These are phyloP conservation scores for Leptopilina boulardi DNA, from an alignment of 1,140 invertebrate species.

Conservation along the genomic window DNA sequence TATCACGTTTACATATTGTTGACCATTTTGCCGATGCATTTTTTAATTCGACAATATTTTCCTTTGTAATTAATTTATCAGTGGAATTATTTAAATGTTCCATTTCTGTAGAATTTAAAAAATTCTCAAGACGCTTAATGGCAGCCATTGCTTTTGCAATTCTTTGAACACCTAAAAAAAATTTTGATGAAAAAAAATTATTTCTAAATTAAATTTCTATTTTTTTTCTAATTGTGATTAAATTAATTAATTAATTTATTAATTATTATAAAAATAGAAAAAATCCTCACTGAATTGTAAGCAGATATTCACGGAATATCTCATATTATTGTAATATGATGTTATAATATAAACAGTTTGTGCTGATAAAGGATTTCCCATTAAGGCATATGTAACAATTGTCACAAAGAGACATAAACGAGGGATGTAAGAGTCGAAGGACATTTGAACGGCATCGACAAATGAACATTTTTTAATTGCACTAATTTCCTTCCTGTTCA, in stretches of 20 bases:
- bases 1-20: conserved; percentile 75
- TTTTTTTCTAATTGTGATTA: too few relatives aligned
- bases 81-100: conserved; percentile 18
- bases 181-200: conserved; percentile 37
- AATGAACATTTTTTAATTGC: conserved; percentile 24
- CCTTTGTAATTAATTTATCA: neutral
- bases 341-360: conserved; percentile 87
- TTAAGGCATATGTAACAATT: conserved; percentile 82
- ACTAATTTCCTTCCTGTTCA: conserved; percentile 30
- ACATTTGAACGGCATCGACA: conserved; percentile 20
- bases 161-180: conserved; percentile 49
- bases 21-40: conserved; percentile 81
- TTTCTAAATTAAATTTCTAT: neutral
- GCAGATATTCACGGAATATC: conserved; percentile 85
- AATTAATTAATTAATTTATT: too few relatives aligned
- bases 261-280: neutral
- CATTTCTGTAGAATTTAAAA: conserved; percentile 83
- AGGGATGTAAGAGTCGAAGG: conserved; percentile 84
- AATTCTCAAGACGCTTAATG: conserved; percentile 81
- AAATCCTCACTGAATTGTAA: conserved; percentile 77
- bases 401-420: conserved; percentile 87
- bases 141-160: conserved; percentile 77
- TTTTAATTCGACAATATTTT: conserved; percentile 53
- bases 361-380: conserved; percentile 81
- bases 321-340: conserved; percentile 84